Conservation (phyloP, 2,888 invertebrate species). For the Parnassius apollo region DNA sequence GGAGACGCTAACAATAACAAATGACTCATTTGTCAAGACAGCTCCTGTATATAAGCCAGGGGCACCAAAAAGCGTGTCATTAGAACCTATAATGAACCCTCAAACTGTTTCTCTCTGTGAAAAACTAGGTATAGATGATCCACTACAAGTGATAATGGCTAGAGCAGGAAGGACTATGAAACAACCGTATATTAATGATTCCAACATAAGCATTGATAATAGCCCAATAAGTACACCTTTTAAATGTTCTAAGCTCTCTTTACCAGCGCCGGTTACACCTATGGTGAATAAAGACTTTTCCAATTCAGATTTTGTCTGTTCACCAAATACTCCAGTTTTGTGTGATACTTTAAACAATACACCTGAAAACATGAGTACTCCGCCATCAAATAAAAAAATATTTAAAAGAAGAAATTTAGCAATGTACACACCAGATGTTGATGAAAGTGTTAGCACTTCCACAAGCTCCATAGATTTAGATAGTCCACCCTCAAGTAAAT, state of each 20-base stretch:
- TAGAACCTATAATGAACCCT: constrained; percentile 82
- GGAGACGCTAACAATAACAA: constrained; percentile 83
- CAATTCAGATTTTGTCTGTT: constrained; percentile 30
- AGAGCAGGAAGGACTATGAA: constrained; percentile 69
- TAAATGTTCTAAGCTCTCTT: constrained; percentile 55
- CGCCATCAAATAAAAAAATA: constrained; percentile 56
- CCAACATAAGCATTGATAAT: constrained; percentile 23
- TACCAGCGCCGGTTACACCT: constrained; percentile 68
- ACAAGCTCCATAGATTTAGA: constrained; percentile 46
- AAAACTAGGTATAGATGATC: constrained; percentile 89
- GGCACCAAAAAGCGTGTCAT: constrained; percentile 59
- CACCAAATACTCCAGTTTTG: constrained; percentile 35
- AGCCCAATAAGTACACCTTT: constrained; percentile 45
- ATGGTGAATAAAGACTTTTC: constrained; percentile 44
- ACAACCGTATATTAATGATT: constrained; percentile 36
- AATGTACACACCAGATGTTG: constrained; percentile 59
- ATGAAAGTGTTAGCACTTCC: constrained; percentile 47
- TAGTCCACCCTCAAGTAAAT: constrained; percentile 53
- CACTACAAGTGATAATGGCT: constrained; percentile 83
- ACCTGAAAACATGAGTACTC: constrained; percentile 50
- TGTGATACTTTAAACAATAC: constrained; percentile 43
- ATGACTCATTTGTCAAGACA: constrained; percentile 89
- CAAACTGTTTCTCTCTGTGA: constrained; percentile 87
- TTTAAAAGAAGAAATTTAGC: constrained; percentile 72
- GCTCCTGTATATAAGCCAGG: constrained; percentile 82